These are phyloP conservation scores for Phalacrocorax carbo DNA, from an alignment of 2,113 vertebrate species.

Conservation along the genomic window DNA sequence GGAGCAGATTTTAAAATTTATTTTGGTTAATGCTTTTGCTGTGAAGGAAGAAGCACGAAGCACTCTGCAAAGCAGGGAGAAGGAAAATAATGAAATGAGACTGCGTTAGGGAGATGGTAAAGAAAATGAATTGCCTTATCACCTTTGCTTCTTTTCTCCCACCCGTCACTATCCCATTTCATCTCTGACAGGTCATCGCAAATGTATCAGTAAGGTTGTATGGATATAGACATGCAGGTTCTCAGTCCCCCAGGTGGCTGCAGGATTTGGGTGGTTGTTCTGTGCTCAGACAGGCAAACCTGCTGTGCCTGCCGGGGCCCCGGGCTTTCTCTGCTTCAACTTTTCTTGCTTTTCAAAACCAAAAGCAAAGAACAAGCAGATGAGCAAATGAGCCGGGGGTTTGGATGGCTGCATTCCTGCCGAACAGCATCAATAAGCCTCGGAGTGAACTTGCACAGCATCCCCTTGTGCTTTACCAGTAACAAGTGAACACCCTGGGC, in stretches of 20 bases:
- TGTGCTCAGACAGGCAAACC: neutral
- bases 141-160: neutral
- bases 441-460: neutral
- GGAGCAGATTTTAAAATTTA: neutral
- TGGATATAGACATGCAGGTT: fast-evolving
- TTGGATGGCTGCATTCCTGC: neutral
- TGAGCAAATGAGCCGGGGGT: neutral
- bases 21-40: neutral
- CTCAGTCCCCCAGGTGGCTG: neutral
- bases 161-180: neutral
- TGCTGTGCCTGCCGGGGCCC: neutral
- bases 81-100: neutral
- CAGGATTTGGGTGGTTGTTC: neutral
- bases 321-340: neutral
- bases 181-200: neutral
- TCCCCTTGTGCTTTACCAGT: neutral
- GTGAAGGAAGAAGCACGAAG: neutral
- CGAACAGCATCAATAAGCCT: neutral
- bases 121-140: neutral
- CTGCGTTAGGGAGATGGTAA: neutral
- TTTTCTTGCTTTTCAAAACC: neutral
- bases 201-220: fast-evolving
- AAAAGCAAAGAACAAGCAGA: neutral
- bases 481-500: neutral
- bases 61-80: neutral